Conservation (phyloP, 2,113 vertebrate species). For the Rafetus swinhoei region DNA sequence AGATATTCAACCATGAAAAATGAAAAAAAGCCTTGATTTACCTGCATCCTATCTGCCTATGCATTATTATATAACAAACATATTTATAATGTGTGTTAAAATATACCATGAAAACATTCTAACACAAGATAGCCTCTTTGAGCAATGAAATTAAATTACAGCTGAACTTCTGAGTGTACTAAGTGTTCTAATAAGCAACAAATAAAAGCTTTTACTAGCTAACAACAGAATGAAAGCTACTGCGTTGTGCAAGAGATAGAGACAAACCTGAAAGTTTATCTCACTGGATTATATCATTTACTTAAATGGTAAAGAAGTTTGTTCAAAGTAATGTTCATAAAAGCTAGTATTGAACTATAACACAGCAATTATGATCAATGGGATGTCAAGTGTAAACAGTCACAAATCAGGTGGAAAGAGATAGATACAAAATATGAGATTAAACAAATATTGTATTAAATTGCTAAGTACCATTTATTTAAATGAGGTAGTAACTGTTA, state of each 20-base stretch:
- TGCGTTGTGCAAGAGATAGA: constrained; percentile 68
- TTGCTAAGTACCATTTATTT: constrained; percentile 46
- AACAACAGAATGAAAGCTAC: constrained; percentile 70
- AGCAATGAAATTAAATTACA: constrained; percentile 79
- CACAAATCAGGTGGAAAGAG: constrained; percentile 51
- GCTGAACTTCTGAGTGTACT: constrained; percentile 75
- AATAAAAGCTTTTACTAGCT: constrained; percentile 78
- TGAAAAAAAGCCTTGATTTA: constrained; percentile 19
- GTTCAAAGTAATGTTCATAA: constrained; percentile 58
- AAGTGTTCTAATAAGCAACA: constrained; percentile 78
- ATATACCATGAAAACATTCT: constrained; percentile 64
- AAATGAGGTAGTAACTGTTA: constrained; percentile 51
- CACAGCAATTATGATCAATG: constrained; percentile 63
- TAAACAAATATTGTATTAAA: constrained; percentile 55
- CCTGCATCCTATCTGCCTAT: constrained; percentile 40
- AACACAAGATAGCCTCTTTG: constrained; percentile 75
- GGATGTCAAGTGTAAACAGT: constrained; percentile 16
- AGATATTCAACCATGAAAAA: neutral
- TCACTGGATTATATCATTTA: constrained; percentile 74
- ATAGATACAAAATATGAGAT: constrained; percentile 57
- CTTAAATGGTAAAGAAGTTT: constrained; percentile 73
- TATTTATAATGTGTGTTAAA: constrained; percentile 64
- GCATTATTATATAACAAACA: constrained; percentile 57
- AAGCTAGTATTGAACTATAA: constrained; percentile 66
- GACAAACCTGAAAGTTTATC: constrained; percentile 70